A percentile compares a stretch with the other conserved stretches of the same genome.
Evolutionary conservation across 2,113 vertebrate species (phyloP).

Genomic region (Notothenia rossii): DNA sequence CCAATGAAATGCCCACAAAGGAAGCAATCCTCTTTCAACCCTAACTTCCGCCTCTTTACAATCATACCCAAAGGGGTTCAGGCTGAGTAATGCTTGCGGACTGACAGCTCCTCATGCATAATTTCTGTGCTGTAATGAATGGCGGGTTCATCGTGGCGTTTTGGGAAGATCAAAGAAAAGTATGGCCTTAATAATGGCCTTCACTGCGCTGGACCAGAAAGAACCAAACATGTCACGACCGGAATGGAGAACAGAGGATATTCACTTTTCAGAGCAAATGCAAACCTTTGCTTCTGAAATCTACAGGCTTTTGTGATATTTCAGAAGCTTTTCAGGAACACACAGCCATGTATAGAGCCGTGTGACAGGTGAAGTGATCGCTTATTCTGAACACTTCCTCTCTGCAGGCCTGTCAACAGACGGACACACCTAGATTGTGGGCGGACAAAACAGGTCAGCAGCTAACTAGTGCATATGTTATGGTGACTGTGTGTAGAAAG

Average conservation of each 20-base stretch:
- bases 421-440: background rate
- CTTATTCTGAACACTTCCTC: conserved; percentile 12
- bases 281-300: background rate
- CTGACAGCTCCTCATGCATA: conserved; percentile 47
- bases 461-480: conserved; percentile 15
- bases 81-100: conserved; percentile 31
- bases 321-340: background rate
- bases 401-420: conserved; percentile 22
- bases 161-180: conserved; percentile 62
- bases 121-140: conserved; percentile 49
- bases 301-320: background rate
- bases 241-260: conserved; percentile 15
- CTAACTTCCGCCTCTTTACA: conserved; percentile 23
- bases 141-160: conserved; percentile 16
- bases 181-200: conserved; percentile 61
- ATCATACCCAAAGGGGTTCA: conserved; percentile 2
- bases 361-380: conserved; percentile 18
- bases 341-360: background rate
- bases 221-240: conserved; percentile 47
- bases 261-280: conserved; percentile 4
- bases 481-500: background rate
- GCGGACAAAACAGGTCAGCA: conserved; percentile 52
- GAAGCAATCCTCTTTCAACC: conserved; percentile 23
- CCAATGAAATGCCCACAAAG: conserved; percentile 33
- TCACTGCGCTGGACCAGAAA: conserved; percentile 36